A percentile compares a stretch with the other conserved stretches of the same genome.
These are phyloP conservation scores for Conchocele bisecta DNA, from an alignment of 2,888 invertebrate genomes.

Conservation along the genomic window DNA sequence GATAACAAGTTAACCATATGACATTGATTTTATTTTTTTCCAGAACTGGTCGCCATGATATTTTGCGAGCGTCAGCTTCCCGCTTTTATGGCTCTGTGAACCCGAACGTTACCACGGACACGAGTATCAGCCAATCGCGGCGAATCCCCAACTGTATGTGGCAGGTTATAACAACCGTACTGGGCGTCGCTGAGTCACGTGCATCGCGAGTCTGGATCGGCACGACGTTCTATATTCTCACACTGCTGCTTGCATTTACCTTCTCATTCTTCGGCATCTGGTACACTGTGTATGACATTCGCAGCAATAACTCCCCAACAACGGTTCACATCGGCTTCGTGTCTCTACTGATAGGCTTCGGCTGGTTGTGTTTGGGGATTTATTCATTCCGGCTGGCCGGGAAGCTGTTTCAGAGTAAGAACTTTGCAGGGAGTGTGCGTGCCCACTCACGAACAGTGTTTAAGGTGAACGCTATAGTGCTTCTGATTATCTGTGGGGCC, in stretches of 20 bases:
- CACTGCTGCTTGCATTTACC: slow-evolving; percentile 70
- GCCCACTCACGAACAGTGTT: slow-evolving; percentile 83
- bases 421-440: slow-evolving; percentile 81
- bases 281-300: slow-evolving; percentile 79
- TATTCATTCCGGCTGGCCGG: slow-evolving; percentile 82
- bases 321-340: slow-evolving; percentile 80
- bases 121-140: slow-evolving; percentile 66
- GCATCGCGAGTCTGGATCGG: slow-evolving; percentile 58
- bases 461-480: slow-evolving; percentile 80
- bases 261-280: slow-evolving; percentile 76
- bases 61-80: slow-evolving; percentile 11
- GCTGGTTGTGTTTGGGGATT: slow-evolving; percentile 82
- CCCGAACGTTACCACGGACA: neutral
- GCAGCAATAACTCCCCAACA: slow-evolving; percentile 75
- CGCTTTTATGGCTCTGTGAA: slow-evolving; percentile 51
- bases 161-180: slow-evolving; percentile 75
- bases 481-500: slow-evolving; percentile 74
- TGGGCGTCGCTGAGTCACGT: slow-evolving; percentile 71
- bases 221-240: slow-evolving; percentile 63
- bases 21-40: slow-evolving; percentile 7
- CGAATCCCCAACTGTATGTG: slow-evolving; percentile 80
- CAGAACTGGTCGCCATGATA: slow-evolving; percentile 26
- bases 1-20: too few relatives aligned
- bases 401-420: slow-evolving; percentile 80
- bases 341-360: slow-evolving; percentile 77